Evolutionary conservation across 2,797 vertebrate species (phyloP), one percentile per base, ranked within the genome.

Genomic region (Mareca penelope): DNA sequence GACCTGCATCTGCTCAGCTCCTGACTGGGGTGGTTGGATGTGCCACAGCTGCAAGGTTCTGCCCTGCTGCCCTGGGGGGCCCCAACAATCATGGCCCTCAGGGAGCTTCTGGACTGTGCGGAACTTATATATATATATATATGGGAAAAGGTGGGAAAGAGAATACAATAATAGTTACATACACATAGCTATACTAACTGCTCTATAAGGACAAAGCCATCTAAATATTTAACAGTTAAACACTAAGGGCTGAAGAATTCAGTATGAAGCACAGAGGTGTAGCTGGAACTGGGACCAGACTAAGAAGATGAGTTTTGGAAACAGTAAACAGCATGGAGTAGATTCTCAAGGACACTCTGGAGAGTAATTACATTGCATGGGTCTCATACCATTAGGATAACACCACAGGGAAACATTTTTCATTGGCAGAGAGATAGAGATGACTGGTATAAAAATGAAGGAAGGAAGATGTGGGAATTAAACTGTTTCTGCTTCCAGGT

Each of bases 21-120:
- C 16, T 42, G 40, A 6, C 40, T 69, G 31, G 18, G 35, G 13
- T 3, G 3, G 13, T 22, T 35, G 28, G 42, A 33, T 57, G 28
- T 1, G 2, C 2, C 23, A n/a, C 1, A 1, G 3, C 55, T 56
- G 10, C 0, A 2, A 56, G 18, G 17, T 63, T 28, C 42, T 85
- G n/a, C 28, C 18, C 28, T 56, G 23, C 12, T 69, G 18, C 19
- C n/a, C 16, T 3, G 6, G 31, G n/a, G 17, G 23, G 24, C 21
- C 17, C 19, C 1, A 2, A 55, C 53, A 55, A 15, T 55, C 29
- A 40, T 16, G 23, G 29, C 15, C 29, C 19, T 56, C 13, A 9
- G 11, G 10, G 23, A 29, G 4, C 12, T 29, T 23, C 17, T 3
- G 5, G 31, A 13, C 64, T 53, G 17, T 37, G 35, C 10, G 35